A percentile compares a stretch with the other conserved stretches of the same genome.
These are phyloP conservation scores for Canis aureus DNA, from an alignment of 2,113 vertebrate species.

Conservation along the genomic window DNA sequence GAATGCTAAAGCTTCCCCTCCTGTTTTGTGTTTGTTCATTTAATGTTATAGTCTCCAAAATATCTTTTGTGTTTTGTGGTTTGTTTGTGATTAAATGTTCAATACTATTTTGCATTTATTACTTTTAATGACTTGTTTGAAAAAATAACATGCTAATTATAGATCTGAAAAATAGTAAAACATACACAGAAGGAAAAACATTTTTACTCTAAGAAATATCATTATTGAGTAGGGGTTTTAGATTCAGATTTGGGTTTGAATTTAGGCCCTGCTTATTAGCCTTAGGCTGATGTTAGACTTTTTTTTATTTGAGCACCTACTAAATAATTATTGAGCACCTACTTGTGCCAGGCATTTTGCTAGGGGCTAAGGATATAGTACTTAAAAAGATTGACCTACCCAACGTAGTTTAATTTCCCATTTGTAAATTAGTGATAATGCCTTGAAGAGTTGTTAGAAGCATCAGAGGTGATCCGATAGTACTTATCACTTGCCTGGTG, in stretches of 20 bases:
- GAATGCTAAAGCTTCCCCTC: constrained; percentile 58
- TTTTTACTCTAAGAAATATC: constrained; percentile 35
- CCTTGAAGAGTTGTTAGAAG: constrained; percentile 32
- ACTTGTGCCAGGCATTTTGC: constrained; percentile 67
- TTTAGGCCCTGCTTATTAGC: constrained; percentile 22
- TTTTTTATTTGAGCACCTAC: constrained; percentile 38
- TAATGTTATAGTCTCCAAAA: constrained; percentile 29
- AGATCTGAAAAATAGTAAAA: constrained; percentile 52
- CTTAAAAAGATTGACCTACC: constrained; percentile 33
- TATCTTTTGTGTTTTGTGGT: constrained; percentile 68
- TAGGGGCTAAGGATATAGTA: not conserved
- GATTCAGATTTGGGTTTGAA: constrained; percentile 57
- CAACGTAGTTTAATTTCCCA: constrained; percentile 58
- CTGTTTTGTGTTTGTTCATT: constrained; percentile 61
- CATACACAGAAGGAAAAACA: constrained; percentile 32
- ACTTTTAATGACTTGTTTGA: constrained; percentile 57
- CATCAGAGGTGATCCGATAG: constrained; percentile 38
- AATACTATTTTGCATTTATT: constrained; percentile 53
- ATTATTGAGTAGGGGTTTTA: constrained; percentile 56
- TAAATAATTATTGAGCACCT: constrained; percentile 56
- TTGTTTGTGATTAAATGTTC: constrained; percentile 59
- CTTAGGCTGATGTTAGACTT: constrained; percentile 18
- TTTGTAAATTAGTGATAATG: constrained; percentile 56
- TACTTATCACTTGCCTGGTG: constrained; percentile 41
- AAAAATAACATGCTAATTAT: constrained; percentile 46